Conservation (phyloP, 2,797 vertebrate species). For the Novumbra hubbsi region DNA sequence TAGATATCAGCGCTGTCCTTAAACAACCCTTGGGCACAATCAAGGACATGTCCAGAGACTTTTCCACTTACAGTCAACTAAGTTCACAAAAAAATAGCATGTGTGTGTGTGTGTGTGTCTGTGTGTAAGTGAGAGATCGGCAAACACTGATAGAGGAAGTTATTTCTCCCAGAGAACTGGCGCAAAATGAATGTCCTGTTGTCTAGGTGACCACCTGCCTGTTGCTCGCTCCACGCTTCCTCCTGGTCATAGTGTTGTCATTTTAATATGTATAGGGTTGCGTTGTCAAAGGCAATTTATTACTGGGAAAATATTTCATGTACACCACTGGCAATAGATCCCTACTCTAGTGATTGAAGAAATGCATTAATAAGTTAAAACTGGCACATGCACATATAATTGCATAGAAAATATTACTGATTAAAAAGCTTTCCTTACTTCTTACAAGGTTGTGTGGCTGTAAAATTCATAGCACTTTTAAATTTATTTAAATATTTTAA, state of each 20-base stretch:
- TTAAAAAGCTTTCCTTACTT: neutral
- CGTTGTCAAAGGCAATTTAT: neutral
- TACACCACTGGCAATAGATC: neutral
- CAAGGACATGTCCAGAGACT: neutral
- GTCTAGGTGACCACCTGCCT: conserved; percentile 49
- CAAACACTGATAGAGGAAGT: conserved; percentile 30
- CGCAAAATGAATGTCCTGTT: conserved; percentile 39
- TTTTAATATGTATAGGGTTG: conserved; percentile 18
- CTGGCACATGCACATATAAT: conserved; percentile 10
- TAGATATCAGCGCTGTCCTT: neutral
- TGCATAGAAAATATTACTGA: neutral
- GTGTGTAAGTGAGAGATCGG: neutral
- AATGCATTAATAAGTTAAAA: conserved; percentile 1
- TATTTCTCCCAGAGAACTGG: conserved; percentile 37
- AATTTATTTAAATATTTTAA: neutral
- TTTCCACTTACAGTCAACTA: neutral
- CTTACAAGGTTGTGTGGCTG: neutral
- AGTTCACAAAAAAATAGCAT: neutral
- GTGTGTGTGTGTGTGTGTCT: neutral
- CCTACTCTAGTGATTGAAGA: neutral
- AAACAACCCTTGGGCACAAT: neutral
- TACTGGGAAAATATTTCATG: neutral
- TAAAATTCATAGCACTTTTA: neutral
- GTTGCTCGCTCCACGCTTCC: conserved; percentile 14
- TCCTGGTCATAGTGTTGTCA: conserved; percentile 5